Evolutionary conservation across 2,113 vertebrate genomes (phyloP).

Genomic region (Xerus inauris): DNA sequence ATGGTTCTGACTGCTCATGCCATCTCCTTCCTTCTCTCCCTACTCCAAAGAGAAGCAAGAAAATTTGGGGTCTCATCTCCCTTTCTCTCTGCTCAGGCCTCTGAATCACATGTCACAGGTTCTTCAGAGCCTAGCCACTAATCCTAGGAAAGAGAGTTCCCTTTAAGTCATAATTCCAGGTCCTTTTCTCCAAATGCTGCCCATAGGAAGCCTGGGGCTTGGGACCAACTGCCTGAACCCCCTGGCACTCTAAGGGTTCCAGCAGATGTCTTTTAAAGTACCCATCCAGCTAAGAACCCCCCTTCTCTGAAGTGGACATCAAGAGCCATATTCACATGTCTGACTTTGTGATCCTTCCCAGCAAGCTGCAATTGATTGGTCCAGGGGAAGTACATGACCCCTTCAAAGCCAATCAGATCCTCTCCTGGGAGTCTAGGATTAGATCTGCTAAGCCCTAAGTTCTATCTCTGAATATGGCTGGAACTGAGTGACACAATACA

Average conservation of each 20-base stretch:
- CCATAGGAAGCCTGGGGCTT: not conserved
- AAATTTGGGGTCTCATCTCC: not conserved
- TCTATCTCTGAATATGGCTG: constrained; percentile 15
- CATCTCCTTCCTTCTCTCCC: not conserved
- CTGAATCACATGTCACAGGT: not conserved
- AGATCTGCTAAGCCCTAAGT: not conserved
- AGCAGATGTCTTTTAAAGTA: not conserved
- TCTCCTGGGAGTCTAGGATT: constrained; percentile 4
- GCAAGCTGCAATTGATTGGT: not conserved
- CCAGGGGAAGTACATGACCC: not conserved
- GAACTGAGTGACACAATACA: not conserved
- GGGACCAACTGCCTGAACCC: not conserved
- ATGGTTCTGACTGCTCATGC: not conserved
- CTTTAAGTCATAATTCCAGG: not conserved
- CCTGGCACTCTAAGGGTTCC: not conserved
- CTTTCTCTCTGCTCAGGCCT: not conserved
- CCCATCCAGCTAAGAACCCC: not conserved
- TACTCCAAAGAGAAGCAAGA: constrained; percentile 2
- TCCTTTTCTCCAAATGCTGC: constrained; percentile 12
- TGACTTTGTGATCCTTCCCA: constrained; percentile 29
- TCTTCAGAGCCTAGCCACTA: not conserved
- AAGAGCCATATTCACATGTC: not conserved
- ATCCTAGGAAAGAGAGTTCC: not conserved
- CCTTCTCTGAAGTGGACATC: not conserved
- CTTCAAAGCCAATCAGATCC: constrained; percentile 59